Conservation (phyloP, 2,797 vertebrate genomes). For the Sitta carolinensis region DNA sequence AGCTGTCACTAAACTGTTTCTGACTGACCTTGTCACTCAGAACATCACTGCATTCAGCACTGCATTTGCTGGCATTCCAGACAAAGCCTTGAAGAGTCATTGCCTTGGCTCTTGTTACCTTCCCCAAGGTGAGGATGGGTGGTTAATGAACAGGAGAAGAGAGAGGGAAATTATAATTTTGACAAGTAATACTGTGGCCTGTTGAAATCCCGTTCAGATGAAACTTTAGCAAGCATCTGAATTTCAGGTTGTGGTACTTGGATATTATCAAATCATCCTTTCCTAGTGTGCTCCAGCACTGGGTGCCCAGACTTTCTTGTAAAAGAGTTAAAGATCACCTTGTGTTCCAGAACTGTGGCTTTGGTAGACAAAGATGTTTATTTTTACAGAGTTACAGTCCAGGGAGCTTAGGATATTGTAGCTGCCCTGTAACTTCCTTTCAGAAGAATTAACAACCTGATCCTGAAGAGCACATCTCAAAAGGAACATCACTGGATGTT, state of each 20-base stretch:
- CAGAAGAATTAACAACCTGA: neutral
- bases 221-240: neutral
- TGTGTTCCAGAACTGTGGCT: neutral
- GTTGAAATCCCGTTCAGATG: constrained; percentile 5
- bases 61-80: neutral
- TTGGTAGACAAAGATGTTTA: neutral
- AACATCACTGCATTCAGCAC: neutral
- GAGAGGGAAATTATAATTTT: neutral
- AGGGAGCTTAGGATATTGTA: neutral
- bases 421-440: neutral
- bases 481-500: neutral
- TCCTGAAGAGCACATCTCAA: neutral
- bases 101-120: constrained; percentile 6
- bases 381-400: neutral
- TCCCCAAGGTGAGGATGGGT: neutral
- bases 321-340: neutral
- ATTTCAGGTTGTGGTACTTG: neutral
- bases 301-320: neutral
- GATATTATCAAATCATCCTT: neutral
- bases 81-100: neutral
- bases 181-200: neutral
- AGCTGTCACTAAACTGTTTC: neutral
- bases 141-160: constrained; percentile 25
- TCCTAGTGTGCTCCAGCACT: neutral
- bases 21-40: neutral